Base-by-base conservation (phyloP, 2,888 invertebrate species). In the Andrena fulva region DNA sequence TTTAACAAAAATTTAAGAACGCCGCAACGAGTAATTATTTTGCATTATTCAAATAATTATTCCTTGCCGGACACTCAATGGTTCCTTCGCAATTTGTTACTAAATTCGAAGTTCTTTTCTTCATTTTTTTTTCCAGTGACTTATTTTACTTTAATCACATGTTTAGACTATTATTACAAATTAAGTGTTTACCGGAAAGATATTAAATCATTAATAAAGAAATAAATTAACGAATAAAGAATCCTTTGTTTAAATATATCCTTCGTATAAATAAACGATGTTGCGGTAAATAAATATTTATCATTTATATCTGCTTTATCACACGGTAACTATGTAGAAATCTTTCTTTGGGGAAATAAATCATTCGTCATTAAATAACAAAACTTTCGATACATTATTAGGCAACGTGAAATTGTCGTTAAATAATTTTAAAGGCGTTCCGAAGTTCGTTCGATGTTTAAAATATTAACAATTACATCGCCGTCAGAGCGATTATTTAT, bases 291-390 rank as follows among this genome's bases (percentile, higher is more conserved):
- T 82, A 82, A 82, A 82, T 82, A 75, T 80, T 73, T 66, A 73
- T 81, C 79, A 81, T 50, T 52, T 63, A 63, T 70, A 82, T 75
- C 50, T 71, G 80, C 31, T 63, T 75, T 82, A 82, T 82, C 82
- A 75, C 75, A 80, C 82, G 82, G 81, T 82, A 82, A 82, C 81
- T 80, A 80, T 80, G 42, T 50, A 80, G 42, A 82, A 67, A 52
- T 82, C 67, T 75, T 82, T 82, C 82, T 82, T 80, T 80, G 81
- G 80, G 81, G 80, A 80, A 82, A 80, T 69, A 35, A 80, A 82
- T 67, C 66, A 67, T 56, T 67, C 60, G 56, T 50, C 27, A 35
- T 56, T 71, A 50, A 50, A 56, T n/a, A 73, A 59, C 60, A 31
- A 6, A 54, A 52, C 24, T 70, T 50, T 64, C 42, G 56, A 31